Evolutionary conservation across 2,113 vertebrate genomes (phyloP), one percentile per base, ranked within the genome.

Genomic region (Bolborhynchus lineola): DNA sequence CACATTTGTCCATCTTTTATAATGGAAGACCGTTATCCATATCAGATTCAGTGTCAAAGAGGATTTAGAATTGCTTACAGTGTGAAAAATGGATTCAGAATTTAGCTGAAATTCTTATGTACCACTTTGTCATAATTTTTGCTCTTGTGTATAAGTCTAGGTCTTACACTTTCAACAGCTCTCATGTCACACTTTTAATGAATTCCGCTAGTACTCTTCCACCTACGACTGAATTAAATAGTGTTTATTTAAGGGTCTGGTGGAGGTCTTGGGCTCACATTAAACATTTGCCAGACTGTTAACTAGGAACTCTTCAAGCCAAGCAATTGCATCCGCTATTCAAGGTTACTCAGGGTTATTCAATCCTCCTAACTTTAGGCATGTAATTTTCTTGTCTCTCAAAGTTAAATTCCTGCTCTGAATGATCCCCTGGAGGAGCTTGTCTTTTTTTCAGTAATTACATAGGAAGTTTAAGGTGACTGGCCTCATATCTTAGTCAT

Each of bases 401-500:
- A 87, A 90, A 91, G 60, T 67, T 67, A 78, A 77, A 93, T 84
- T 93, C 50, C 55, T 94, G 18, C 23, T 70, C 55, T 62, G 41
- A 91, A 93, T 70, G 84, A 90, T 49, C 24, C 60, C 81, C 49
- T 87, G 37, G 41, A 93, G 74, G 57, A 91, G 3, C 26, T 50
- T 87, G 49, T 29, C 69, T 89, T 94, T 96, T 84, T 84, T 77
- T 19, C 16, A 70, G 21, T 89, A 93, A 89, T 77, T 95, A 62
- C 29, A 63, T 14, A 74, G 60, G 69, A 81, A 87, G 23, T 12
- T 69, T 78, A 81, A 96, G 63, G 35, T 84, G 78, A 81, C 33
- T 89, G n/a, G 41, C 9, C 41, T 90, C 16, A 33, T 84, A 62
- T 75, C 72, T 91, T 81, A 77, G 64, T 87, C 78, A 91, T 81